Evolutionary conservation across 2,113 vertebrate species (phyloP).

Genomic region (Gymnorhina tibicen): DNA sequence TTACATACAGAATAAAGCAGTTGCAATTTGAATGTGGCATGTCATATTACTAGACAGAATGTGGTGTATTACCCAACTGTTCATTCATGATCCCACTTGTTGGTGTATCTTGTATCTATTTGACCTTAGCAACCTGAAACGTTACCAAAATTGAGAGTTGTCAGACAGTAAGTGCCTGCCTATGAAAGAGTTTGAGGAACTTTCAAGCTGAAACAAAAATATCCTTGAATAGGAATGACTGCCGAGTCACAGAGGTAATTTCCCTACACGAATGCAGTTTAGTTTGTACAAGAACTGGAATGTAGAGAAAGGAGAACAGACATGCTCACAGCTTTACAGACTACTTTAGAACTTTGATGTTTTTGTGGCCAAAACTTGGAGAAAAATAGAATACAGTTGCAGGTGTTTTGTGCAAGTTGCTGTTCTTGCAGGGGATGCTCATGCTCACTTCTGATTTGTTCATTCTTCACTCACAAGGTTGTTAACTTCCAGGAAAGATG

Average conservation of each 20-base stretch:
- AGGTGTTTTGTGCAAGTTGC: neutral
- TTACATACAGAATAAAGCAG: slow-evolving; percentile 37
- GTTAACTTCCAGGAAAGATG: neutral
- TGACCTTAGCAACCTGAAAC: neutral
- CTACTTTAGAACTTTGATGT: neutral
- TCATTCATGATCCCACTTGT: neutral
- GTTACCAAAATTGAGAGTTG: neutral
- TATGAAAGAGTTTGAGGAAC: neutral
- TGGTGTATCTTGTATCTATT: neutral
- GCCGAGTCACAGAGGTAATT: neutral
- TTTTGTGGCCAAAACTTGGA: neutral
- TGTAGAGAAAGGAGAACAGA: neutral
- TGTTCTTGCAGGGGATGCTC: neutral
- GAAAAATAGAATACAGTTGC: neutral
- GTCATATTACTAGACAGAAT: neutral
- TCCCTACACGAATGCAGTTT: neutral
- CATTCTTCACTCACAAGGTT: neutral
- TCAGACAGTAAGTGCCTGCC: neutral
- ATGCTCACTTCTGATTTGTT: neutral
- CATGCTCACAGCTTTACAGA: neutral
- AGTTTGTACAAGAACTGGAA: neutral
- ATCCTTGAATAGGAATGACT: neutral
- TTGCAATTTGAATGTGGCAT: slow-evolving; percentile 14
- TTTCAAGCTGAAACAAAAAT: neutral
- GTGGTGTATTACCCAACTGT: neutral